Percentiles rank a stretch among this genome's conserved stretches.
Evolutionary conservation across 2,113 vertebrate genomes (phyloP).

Genomic region (Bos taurus): DNA sequence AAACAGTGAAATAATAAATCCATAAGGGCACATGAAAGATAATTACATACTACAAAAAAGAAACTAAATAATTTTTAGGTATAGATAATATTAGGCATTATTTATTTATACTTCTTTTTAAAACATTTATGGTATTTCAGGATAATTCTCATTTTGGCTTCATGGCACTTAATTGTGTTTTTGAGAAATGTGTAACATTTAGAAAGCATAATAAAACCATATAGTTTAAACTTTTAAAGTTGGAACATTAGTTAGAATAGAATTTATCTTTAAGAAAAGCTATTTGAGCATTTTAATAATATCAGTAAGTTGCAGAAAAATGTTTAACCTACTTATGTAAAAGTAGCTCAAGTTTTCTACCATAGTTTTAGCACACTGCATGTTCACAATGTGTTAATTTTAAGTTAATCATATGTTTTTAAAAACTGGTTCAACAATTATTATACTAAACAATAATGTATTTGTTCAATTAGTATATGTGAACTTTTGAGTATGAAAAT

Average conservation of each 20-base stretch:
- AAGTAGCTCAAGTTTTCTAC: constrained; percentile 6
- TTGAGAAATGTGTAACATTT: neutral
- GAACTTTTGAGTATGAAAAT: neutral
- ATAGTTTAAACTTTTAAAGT: neutral
- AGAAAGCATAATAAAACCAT: neutral
- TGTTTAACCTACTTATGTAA: neutral
- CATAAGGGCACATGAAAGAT: neutral
- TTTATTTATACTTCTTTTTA: neutral
- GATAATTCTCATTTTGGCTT: neutral
- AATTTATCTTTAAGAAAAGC: neutral
- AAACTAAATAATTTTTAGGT: neutral
- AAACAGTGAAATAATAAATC: neutral
- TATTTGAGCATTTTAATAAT: neutral
- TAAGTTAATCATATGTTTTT: neutral
- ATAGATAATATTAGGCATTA: neutral
- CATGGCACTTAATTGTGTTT: neutral
- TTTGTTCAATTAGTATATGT: constrained; percentile 4
- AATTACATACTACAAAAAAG: neutral
- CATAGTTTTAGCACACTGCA: neutral
- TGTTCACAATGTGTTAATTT: neutral
- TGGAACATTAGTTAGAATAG: neutral
- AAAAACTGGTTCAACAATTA: neutral
- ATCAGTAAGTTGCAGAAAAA: neutral
- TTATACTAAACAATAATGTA: neutral
- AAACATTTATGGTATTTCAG: neutral